phyloP scores from a whole-genome alignment of 1,140 invertebrate species.

The Procambarus clarkii region DNA sequence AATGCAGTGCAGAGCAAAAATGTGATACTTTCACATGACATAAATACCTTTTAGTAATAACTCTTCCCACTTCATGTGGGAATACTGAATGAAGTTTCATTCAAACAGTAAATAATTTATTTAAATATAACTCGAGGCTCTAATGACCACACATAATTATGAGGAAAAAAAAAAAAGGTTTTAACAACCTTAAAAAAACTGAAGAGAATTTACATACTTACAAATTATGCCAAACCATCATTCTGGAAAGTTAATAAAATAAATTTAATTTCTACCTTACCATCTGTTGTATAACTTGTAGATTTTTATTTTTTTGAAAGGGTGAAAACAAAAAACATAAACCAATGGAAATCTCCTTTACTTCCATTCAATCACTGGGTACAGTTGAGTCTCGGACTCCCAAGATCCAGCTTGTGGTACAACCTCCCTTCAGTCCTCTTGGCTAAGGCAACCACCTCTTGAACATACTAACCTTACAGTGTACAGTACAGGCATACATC shows the following conservation, averaged over 20 bases:
- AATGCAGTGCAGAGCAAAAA: too few relatives aligned
- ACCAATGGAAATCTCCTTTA: slow-evolving; percentile 69
- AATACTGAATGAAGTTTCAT: too few relatives aligned
- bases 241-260: too few relatives aligned
- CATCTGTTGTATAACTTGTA: background rate
- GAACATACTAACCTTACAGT: slow-evolving; percentile 57
- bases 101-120: too few relatives aligned
- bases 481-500: slow-evolving; percentile 55
- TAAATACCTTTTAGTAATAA: too few relatives aligned
- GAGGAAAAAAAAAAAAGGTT: too few relatives aligned
- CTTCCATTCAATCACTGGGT: slow-evolving; percentile 68
- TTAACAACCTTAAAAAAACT: too few relatives aligned
- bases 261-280: background rate
- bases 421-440: slow-evolving; percentile 56
- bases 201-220: background rate
- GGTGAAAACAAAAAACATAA: slow-evolving; percentile 45
- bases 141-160: background rate
- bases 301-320: background rate
- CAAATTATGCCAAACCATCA: background rate
- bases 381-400: slow-evolving; percentile 38
- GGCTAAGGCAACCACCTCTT: slow-evolving; percentile 69
- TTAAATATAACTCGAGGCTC: too few relatives aligned
- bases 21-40: too few relatives aligned
- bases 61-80: too few relatives aligned
- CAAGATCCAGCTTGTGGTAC: slow-evolving; percentile 62